A percentile compares a stretch with the other conserved stretches of the same genome.
Evolutionary conservation across 2,888 invertebrate species (phyloP).

Genomic region (Pseudeuparius sepicola): DNA sequence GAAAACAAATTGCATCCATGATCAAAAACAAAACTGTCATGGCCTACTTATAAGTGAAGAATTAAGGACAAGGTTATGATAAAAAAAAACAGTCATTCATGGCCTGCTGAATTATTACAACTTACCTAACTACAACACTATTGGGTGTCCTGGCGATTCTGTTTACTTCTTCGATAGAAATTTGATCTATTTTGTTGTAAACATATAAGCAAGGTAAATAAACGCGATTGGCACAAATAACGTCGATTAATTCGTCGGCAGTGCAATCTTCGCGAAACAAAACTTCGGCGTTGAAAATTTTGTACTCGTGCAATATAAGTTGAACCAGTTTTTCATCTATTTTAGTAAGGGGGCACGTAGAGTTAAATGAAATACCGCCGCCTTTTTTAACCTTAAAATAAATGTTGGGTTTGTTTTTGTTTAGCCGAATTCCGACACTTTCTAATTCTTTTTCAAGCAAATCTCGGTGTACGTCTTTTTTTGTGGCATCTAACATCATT

Average conservation of each 20-base stretch:
- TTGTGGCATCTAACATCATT: slow-evolving; percentile 99
- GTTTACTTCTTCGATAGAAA: slow-evolving; percentile 97
- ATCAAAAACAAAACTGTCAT: too few relatives aligned
- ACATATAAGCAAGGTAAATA: slow-evolving; percentile 97
- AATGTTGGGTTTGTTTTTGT: slow-evolving; percentile 92
- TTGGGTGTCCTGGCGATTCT: slow-evolving; percentile 79
- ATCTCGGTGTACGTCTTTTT: slow-evolving; percentile 90
- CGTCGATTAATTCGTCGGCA: slow-evolving; percentile 96
- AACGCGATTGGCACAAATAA: slow-evolving; percentile 89
- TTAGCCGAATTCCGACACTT: slow-evolving; percentile 93
- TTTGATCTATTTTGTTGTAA: slow-evolving; percentile 99
- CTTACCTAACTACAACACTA: slow-evolving; percentile 85
- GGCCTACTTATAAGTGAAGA: too few relatives aligned
- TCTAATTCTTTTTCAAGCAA: slow-evolving; percentile 91
- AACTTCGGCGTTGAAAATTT: slow-evolving; percentile 92
- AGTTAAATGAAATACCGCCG: slow-evolving; percentile 93
- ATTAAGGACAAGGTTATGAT: too few relatives aligned
- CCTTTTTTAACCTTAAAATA: slow-evolving; percentile 97
- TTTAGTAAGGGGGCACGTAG: slow-evolving; percentile 86
- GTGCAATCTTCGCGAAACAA: slow-evolving; percentile 93
- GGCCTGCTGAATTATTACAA: too few relatives aligned
- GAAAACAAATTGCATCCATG: too few relatives aligned
- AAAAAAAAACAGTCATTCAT: too few relatives aligned
- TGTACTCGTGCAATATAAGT: slow-evolving; percentile 96
- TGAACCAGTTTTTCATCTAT: slow-evolving; percentile 96